These are phyloP conservation scores for Drosophila sordidula DNA, from an alignment of 2,888 invertebrate genomes.

Conservation along the genomic window DNA sequence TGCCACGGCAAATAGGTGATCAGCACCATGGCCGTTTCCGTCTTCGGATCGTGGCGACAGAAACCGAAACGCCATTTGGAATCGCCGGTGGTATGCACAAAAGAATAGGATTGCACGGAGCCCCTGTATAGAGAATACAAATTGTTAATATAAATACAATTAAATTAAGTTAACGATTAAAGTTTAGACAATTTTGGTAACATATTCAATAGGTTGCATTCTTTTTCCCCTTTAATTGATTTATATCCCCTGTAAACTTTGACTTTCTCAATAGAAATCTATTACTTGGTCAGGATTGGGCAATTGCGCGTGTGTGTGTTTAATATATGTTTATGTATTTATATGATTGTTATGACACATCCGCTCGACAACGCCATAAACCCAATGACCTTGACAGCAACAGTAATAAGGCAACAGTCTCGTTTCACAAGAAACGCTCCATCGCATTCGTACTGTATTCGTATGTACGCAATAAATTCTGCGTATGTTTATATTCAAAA, in stretches of 20 bases:
- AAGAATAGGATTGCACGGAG: conserved; percentile 97
- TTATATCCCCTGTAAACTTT: not conserved
- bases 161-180: no score
- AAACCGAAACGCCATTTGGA: conserved; percentile 99
- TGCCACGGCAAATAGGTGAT: conserved; percentile 98
- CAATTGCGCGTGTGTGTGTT: not conserved
- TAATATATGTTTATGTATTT: not conserved
- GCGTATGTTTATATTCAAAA: not conserved
- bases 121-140: conserved; percentile 86
- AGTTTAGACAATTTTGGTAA: no score
- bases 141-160: not conserved
- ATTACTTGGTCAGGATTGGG: not conserved
- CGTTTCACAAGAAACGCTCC: conserved; percentile 37
- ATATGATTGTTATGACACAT: conserved; percentile 30
- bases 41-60: conserved; percentile 96
- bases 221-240: not conserved
- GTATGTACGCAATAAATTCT: not conserved
- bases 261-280: not conserved
- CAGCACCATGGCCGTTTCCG: conserved; percentile 93
- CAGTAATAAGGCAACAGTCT: conserved; percentile 8
- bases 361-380: conserved; percentile 37
- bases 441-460: conserved; percentile 24
- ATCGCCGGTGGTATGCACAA: conserved; percentile 97
- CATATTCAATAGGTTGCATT: no score
- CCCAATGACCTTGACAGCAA: conserved; percentile 41